Percentiles rank a stretch among this genome's conserved stretches.
phyloP scores from a whole-genome alignment of 2,113 vertebrate genomes.

The Notothenia coriiceps region DNA sequence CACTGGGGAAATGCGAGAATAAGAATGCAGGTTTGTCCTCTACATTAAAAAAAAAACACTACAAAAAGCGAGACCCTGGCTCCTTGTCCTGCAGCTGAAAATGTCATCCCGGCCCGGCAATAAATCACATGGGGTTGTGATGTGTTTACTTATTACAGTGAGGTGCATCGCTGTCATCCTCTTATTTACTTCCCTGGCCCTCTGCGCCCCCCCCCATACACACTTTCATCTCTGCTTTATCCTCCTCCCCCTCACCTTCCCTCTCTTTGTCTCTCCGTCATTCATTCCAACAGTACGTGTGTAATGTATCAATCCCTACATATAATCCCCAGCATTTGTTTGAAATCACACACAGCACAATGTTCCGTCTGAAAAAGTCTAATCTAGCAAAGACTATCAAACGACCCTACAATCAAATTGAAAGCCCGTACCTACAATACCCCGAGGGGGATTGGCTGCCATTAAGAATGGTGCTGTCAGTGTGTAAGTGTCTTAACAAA shows the following conservation, averaged over 20 bases:
- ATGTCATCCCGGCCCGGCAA: slow-evolving; percentile 79
- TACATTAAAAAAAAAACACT: slow-evolving; percentile 38
- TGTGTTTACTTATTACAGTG: slow-evolving; percentile 84
- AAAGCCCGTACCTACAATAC: slow-evolving; percentile 18
- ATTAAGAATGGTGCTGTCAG: slow-evolving; percentile 24
- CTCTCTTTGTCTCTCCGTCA: slow-evolving; percentile 1
- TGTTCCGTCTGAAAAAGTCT: neutral
- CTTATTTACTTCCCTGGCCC: slow-evolving; percentile 72
- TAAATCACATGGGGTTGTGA: slow-evolving; percentile 83
- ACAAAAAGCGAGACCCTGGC: slow-evolving; percentile 24
- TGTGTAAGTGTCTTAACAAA: slow-evolving; percentile 39
- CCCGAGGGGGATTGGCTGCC: slow-evolving; percentile 1
- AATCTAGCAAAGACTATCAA: slow-evolving; percentile 12
- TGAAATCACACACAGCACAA: slow-evolving; percentile 4
- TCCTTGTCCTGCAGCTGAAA: slow-evolving; percentile 72
- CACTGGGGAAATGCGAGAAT: slow-evolving; percentile 65
- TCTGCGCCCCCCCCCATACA: slow-evolving; percentile 30
- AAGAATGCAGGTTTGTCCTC: slow-evolving; percentile 75
- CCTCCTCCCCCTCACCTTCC: slow-evolving; percentile 17
- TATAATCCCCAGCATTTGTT: slow-evolving; percentile 1
- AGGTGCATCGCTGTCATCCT: slow-evolving; percentile 75
- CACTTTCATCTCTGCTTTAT: slow-evolving; percentile 33
- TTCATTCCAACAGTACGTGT: neutral
- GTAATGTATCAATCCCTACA: slow-evolving; percentile 12
- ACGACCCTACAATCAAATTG: neutral